These are phyloP conservation scores for Catharus bicknelli DNA, from an alignment of 2,113 vertebrate species.

Conservation along the genomic window DNA sequence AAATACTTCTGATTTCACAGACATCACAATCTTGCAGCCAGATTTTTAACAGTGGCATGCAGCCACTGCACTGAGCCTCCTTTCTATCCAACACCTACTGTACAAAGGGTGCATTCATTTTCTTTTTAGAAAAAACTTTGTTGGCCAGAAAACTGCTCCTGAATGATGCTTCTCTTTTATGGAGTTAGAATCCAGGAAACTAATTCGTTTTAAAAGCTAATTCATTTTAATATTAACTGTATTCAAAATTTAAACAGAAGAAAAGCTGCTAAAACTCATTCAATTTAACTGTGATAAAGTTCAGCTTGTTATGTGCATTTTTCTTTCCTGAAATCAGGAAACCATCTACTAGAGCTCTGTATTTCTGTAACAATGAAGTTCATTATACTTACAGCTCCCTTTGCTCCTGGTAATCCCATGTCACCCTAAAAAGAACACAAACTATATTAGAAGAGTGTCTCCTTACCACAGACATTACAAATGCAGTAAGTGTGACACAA, in stretches of 20 bases:
- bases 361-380: not conserved
- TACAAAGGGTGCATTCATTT: slow-evolving; percentile 14
- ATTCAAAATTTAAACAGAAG: slow-evolving; percentile 15
- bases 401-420: slow-evolving; percentile 85
- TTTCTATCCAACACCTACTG: not conserved
- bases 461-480: not conserved
- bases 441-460: slow-evolving; percentile 36
- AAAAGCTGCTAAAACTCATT: not conserved
- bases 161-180: not conserved
- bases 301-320: not conserved
- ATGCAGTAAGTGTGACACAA: not conserved
- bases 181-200: not conserved
- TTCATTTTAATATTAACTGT: not conserved
- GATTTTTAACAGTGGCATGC: not conserved
- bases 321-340: slow-evolving; percentile 11
- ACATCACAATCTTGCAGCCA: not conserved
- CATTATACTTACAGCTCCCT: slow-evolving; percentile 89
- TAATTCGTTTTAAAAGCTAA: not conserved
- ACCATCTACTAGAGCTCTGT: not conserved
- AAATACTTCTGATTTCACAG: not conserved
- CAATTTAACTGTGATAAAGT: slow-evolving; percentile 1
- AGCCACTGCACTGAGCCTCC: not conserved
- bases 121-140: not conserved
- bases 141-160: not conserved
- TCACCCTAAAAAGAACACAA: slow-evolving; percentile 83